Conservation (phyloP, 2,888 invertebrate species). For the Cosmia pyralina region DNA sequence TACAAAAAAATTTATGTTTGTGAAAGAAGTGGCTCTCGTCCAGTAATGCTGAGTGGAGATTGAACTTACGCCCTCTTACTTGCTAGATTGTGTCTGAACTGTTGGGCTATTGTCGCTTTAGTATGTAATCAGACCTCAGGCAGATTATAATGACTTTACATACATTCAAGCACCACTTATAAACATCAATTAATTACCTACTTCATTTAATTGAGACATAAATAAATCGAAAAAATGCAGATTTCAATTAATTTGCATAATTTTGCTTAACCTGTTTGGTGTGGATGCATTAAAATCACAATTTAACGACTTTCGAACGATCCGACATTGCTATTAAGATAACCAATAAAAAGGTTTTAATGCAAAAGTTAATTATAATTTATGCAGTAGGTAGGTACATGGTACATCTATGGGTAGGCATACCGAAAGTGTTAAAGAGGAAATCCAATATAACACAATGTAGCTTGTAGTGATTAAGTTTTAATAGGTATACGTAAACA, state of each 20-base stretch:
- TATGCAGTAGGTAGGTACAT: neutral
- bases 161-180: slow-evolving; percentile 1
- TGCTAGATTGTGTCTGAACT: neutral
- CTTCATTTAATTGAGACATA: slow-evolving; percentile 23
- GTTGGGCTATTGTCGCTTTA: neutral
- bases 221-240: slow-evolving; percentile 23
- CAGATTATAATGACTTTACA: neutral
- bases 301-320: slow-evolving; percentile 32
- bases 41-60: neutral
- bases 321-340: slow-evolving; percentile 27
- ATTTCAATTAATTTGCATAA: slow-evolving; percentile 42
- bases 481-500: neutral
- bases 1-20: no score
- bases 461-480: neutral
- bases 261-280: slow-evolving; percentile 16
- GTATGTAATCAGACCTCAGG: neutral
- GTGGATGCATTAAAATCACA: slow-evolving; percentile 36
- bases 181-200: neutral
- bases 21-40: neutral
- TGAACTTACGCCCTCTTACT: neutral
- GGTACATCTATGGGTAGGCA: neutral
- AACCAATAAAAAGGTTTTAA: slow-evolving; percentile 16
- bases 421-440: neutral
- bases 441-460: neutral
- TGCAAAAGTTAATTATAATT: slow-evolving; percentile 11